Conservation (phyloP, 2,888 invertebrate species). For the Cephus runcator region DNA sequence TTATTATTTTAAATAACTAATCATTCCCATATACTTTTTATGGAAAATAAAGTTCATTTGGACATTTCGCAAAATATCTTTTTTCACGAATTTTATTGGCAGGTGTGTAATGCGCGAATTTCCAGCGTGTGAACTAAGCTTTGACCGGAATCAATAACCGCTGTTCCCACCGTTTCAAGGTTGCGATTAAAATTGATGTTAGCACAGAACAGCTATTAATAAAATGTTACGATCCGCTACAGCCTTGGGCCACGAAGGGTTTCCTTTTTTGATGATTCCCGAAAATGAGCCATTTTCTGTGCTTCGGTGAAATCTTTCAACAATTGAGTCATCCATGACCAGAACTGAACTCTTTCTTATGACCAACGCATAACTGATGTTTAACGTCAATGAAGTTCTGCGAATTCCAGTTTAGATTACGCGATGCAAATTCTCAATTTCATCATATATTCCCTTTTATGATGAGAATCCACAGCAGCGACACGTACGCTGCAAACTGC, state of each 20-base stretch:
- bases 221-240: not conserved
- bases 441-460: not conserved
- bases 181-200: not conserved
- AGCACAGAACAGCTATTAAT: not conserved
- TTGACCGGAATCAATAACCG: not conserved
- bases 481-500: not conserved
- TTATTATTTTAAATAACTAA: not conserved
- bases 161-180: not conserved
- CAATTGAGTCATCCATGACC: not conserved
- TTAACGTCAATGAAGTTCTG: not conserved
- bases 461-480: not conserved
- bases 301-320: not conserved
- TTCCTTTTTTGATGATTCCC: not conserved
- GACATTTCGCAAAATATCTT: not conserved
- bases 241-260: not conserved
- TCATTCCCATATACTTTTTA: not conserved
- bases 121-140: not conserved
- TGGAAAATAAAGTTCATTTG: not conserved
- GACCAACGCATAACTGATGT: not conserved
- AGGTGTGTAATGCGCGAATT: not conserved
- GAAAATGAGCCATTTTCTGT: not conserved
- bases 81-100: not conserved
- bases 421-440: not conserved
- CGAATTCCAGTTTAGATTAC: not conserved
- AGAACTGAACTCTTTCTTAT: not conserved